phyloP scores from a whole-genome alignment of 2,113 vertebrate genomes.

The Chloropsis cyanopogon region DNA sequence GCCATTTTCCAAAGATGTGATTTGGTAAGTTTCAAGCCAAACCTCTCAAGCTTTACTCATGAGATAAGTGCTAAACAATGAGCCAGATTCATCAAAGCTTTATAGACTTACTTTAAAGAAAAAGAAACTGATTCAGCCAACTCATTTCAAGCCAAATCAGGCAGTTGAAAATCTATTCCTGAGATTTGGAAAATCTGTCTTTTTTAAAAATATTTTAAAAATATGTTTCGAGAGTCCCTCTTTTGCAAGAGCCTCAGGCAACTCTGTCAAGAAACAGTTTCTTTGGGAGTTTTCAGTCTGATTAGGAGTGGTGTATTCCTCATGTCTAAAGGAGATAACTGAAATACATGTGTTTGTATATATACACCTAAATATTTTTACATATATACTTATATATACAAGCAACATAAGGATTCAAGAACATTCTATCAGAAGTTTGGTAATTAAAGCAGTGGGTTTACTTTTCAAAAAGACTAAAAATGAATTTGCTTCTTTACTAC shows the following conservation, averaged over 20 bases:
- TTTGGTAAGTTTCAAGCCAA: slow-evolving; percentile 66
- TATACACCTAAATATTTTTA: neutral
- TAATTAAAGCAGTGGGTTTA: neutral
- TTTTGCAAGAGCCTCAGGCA: slow-evolving; percentile 30
- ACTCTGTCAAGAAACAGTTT: neutral
- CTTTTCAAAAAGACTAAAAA: neutral
- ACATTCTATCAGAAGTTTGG: neutral
- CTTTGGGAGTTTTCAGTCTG: neutral
- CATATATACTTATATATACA: neutral
- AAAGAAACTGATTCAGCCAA: slow-evolving; percentile 57
- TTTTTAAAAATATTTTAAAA: neutral
- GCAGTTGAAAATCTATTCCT: slow-evolving; percentile 55
- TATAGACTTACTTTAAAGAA: slow-evolving; percentile 57
- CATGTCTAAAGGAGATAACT: neutral
- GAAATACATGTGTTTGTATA: neutral
- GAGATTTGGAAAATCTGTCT: slow-evolving; percentile 44
- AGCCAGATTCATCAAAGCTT: slow-evolving; percentile 66
- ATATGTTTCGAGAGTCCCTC: slow-evolving; percentile 8
- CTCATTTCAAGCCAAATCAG: slow-evolving; percentile 52
- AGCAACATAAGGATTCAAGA: neutral
- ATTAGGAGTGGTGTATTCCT: slow-evolving; percentile 1
- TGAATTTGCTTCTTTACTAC: neutral
- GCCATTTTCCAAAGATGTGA: slow-evolving; percentile 62
- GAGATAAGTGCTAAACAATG: slow-evolving; percentile 66
- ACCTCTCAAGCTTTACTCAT: slow-evolving; percentile 67